phyloP scores from a whole-genome alignment of 2,113 vertebrate species.

The Climacteris rufus region DNA sequence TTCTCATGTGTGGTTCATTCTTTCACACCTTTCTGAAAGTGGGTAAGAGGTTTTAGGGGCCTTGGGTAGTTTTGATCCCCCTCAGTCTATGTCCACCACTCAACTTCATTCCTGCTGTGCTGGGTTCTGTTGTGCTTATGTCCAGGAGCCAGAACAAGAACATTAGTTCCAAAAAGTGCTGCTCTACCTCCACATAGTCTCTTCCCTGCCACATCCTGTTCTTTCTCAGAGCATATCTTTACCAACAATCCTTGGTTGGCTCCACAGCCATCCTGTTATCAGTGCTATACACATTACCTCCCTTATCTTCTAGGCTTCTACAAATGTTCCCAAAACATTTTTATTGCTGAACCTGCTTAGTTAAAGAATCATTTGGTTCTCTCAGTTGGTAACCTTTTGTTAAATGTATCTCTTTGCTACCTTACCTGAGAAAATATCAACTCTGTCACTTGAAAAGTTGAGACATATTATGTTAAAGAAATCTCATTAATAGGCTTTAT shows the following conservation, averaged over 20 bases:
- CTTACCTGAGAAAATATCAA: not conserved
- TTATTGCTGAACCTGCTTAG: not conserved
- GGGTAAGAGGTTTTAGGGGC: not conserved
- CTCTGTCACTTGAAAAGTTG: not conserved
- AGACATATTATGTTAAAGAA: not conserved
- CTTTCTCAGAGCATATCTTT: not conserved
- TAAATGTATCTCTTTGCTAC: not conserved
- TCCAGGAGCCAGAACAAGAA: not conserved
- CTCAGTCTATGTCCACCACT: not conserved
- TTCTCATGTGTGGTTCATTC: not conserved
- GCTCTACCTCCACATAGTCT: too few species aligned
- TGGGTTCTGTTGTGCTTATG: not conserved
- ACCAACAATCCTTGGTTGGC: not conserved
- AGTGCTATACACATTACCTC: too few species aligned
- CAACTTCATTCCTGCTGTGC: not conserved
- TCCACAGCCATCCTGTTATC: accelerated
- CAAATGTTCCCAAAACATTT: not conserved
- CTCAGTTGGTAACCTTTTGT: not conserved
- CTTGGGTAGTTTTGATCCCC: too few species aligned
- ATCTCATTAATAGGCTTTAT: not conserved
- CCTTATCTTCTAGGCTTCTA: not conserved
- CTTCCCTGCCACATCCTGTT: not conserved
- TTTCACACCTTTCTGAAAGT: not conserved
- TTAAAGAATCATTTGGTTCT: not conserved
- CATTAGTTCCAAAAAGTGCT: not conserved